Percentiles rank a stretch among this genome's conserved stretches.
Evolutionary conservation across 1,140 invertebrate species (phyloP).

Genomic region (Diachasma alloeum): DNA sequence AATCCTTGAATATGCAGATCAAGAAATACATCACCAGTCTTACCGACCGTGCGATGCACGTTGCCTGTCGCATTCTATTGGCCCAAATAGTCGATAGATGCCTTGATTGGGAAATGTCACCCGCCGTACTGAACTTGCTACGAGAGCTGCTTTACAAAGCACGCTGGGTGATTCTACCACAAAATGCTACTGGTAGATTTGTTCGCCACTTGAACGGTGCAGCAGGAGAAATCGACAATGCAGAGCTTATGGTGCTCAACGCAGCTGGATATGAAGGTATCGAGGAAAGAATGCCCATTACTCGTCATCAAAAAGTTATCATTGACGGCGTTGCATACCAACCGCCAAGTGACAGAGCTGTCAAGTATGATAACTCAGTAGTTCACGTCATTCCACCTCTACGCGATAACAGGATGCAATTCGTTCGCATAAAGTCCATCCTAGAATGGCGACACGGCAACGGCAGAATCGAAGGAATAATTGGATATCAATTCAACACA

Average conservation of each 20-base stretch:
- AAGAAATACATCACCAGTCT: background rate
- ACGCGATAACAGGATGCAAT: too few relatives aligned
- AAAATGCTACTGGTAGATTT: background rate
- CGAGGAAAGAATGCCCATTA: background rate
- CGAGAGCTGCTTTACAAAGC: background rate
- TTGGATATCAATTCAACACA: too few relatives aligned
- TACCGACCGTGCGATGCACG: background rate
- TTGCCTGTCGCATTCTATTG: background rate
- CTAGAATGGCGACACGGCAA: too few relatives aligned
- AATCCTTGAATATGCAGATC: background rate
- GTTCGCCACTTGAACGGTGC: background rate
- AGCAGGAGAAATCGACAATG: background rate
- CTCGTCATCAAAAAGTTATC: background rate
- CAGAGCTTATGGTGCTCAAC: background rate
- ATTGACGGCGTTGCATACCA: too few relatives aligned
- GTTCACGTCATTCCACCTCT: background rate
- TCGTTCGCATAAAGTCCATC: too few relatives aligned
- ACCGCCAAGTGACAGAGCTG: background rate
- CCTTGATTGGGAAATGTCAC: background rate
- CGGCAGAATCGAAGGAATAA: too few relatives aligned
- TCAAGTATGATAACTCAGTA: background rate
- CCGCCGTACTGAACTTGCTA: background rate
- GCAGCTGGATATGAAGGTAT: background rate
- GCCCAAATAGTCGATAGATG: background rate
- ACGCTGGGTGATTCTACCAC: background rate